Conservation (phyloP, 53 echinoderm and acorn worm species). For the Henricia sp. region DNA sequence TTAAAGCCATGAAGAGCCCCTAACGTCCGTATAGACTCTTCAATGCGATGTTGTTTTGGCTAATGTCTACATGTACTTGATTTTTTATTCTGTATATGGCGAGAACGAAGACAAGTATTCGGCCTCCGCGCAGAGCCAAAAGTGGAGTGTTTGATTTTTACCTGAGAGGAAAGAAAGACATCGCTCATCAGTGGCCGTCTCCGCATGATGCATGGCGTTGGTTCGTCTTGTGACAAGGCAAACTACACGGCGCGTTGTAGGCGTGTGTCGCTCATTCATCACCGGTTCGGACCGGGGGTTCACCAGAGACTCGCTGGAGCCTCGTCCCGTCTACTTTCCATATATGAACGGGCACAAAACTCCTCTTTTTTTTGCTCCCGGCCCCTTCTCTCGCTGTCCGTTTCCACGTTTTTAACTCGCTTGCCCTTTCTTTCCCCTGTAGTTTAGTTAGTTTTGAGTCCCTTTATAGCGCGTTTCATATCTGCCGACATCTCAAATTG, state of each 20-base stretch:
- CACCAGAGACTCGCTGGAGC: slow-evolving; percentile 50
- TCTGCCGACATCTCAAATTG: no score
- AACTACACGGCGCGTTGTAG: slow-evolving; percentile 49
- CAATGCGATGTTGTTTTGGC: no score
- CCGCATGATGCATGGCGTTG: slow-evolving; percentile 34
- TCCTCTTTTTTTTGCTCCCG: neutral
- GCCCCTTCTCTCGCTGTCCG: neutral
- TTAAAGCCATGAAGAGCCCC: no score
- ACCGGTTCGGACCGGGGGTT: slow-evolving; percentile 7
- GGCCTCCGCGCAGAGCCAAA: neutral
- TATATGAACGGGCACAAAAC: slow-evolving; percentile 4
- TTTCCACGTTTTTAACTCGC: neutral
- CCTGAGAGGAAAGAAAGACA: slow-evolving; percentile 25
- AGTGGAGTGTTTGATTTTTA: slow-evolving; percentile 54
- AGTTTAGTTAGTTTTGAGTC: no score
- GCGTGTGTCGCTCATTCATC: slow-evolving; percentile 54
- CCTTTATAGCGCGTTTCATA: no score
- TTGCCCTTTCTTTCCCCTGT: neutral
- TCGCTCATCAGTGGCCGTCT: slow-evolving; percentile 47
- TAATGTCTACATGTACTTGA: no score
- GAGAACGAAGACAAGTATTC: no score
- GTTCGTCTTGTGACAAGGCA: slow-evolving; percentile 50
- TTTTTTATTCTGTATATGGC: no score
- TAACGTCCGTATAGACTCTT: no score
- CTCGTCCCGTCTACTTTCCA: slow-evolving; percentile 15